Evolutionary conservation across 2,888 invertebrate species (phyloP).

Genomic region (Aricia artaxerxes): DNA sequence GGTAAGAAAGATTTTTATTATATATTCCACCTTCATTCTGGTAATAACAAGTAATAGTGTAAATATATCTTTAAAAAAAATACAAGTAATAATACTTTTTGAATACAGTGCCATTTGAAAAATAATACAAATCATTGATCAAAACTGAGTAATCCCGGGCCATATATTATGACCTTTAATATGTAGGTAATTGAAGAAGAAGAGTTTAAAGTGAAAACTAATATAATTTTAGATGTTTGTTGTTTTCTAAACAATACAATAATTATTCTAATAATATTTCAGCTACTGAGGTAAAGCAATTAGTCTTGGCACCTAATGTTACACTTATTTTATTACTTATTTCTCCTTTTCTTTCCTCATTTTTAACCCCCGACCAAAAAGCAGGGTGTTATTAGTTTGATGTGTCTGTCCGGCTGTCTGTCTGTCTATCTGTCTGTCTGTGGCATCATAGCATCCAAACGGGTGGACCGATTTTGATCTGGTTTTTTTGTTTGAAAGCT

Average conservation of each 20-base stretch:
- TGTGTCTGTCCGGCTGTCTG: too few relatives aligned
- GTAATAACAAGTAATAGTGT: background rate
- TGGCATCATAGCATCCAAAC: too few relatives aligned
- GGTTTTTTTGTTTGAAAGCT: too few relatives aligned
- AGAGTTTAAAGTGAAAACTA: too few relatives aligned
- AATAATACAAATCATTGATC: background rate
- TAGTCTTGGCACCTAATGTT: background rate
- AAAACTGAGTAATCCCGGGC: background rate
- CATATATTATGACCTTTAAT: too few relatives aligned
- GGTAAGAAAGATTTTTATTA: constrained; percentile 45
- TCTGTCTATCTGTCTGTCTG: too few relatives aligned
- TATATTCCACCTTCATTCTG: constrained; percentile 23
- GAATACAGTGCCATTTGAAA: background rate
- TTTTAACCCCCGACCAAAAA: too few relatives aligned
- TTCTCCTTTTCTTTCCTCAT: background rate
- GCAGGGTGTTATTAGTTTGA: too few relatives aligned
- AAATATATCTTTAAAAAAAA: background rate
- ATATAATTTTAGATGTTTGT: background rate
- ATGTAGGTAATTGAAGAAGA: too few relatives aligned
- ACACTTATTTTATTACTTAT: background rate
- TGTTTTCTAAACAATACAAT: background rate
- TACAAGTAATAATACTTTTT: too few relatives aligned
- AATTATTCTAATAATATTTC: background rate
- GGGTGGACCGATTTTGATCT: too few relatives aligned
- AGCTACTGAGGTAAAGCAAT: background rate